phyloP scores from a whole-genome alignment of 1,140 invertebrate species.

The Apis cerana region DNA sequence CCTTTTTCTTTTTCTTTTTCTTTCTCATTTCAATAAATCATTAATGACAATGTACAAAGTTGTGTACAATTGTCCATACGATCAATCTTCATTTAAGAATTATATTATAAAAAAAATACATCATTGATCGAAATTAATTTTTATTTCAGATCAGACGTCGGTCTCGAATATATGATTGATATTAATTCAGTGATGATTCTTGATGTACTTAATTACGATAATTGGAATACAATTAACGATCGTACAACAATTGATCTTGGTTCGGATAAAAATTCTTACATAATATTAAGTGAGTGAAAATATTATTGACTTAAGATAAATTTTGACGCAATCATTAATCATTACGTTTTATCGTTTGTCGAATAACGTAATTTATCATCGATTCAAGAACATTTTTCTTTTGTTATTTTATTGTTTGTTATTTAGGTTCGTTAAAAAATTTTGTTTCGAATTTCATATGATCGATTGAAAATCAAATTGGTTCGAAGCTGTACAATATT shows the following conservation, averaged over 20 bases:
- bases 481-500: background rate
- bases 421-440: too few species aligned
- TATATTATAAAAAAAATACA: background rate
- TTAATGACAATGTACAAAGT: too few species aligned
- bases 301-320: background rate
- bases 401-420: background rate
- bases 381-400: background rate
- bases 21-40: background rate
- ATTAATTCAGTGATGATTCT: background rate
- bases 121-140: background rate
- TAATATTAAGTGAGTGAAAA: slow-evolving; percentile 25
- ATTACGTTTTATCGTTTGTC: background rate
- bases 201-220: slow-evolving; percentile 29
- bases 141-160: background rate
- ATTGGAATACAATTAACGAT: slow-evolving; percentile 20
- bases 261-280: slow-evolving; percentile 12
- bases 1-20: too few species aligned
- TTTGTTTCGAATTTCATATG: background rate
- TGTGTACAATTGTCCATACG: too few species aligned
- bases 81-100: background rate
- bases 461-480: background rate
- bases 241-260: background rate
- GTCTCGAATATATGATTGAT: background rate
- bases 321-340: background rate
- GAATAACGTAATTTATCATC: background rate